phyloP scores from a whole-genome alignment of 1,140 invertebrate genomes.

The Drosophila nannoptera region DNA sequence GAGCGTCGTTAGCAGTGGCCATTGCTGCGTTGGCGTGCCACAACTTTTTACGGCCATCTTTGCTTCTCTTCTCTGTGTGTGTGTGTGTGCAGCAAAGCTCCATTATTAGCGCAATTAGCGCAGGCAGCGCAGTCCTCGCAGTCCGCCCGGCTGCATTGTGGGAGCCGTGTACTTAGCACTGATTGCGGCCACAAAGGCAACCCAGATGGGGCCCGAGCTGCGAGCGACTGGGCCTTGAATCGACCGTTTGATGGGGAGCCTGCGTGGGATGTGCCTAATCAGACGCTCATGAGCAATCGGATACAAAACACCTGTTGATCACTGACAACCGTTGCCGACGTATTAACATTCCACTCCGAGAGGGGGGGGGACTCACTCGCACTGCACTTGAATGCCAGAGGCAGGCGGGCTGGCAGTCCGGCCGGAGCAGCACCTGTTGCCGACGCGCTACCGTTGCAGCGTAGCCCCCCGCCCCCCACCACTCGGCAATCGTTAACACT shows the following conservation, averaged over 20 bases:
- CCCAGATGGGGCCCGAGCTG: too few relatives aligned
- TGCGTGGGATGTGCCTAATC: slow-evolving; percentile 39
- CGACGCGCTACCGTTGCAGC: slow-evolving; percentile 39
- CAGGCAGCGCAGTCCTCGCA: slow-evolving; percentile 18
- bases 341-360: slow-evolving; percentile 29
- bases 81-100: slow-evolving; percentile 56
- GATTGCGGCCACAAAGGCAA: slow-evolving; percentile 49
- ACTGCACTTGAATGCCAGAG: slow-evolving; percentile 64
- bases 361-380: neutral
- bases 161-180: slow-evolving; percentile 64
- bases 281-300: slow-evolving; percentile 11
- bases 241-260: slow-evolving; percentile 18
- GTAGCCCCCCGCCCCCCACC: slow-evolving; percentile 22
- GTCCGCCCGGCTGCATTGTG: slow-evolving; percentile 47
- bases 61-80: neutral
- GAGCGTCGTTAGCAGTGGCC: slow-evolving; percentile 60
- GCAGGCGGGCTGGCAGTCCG: slow-evolving; percentile 14
- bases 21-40: slow-evolving; percentile 72
- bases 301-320: slow-evolving; percentile 13
- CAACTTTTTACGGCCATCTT: slow-evolving; percentile 31
- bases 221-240: too few relatives aligned
- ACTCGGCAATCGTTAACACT: slow-evolving; percentile 71
- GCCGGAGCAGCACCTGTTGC: slow-evolving; percentile 61
- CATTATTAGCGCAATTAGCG: slow-evolving; percentile 76
- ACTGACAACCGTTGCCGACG: slow-evolving; percentile 1